Conservation (phyloP, 2,888 invertebrate genomes). For the Plemyria rubiginata region DNA sequence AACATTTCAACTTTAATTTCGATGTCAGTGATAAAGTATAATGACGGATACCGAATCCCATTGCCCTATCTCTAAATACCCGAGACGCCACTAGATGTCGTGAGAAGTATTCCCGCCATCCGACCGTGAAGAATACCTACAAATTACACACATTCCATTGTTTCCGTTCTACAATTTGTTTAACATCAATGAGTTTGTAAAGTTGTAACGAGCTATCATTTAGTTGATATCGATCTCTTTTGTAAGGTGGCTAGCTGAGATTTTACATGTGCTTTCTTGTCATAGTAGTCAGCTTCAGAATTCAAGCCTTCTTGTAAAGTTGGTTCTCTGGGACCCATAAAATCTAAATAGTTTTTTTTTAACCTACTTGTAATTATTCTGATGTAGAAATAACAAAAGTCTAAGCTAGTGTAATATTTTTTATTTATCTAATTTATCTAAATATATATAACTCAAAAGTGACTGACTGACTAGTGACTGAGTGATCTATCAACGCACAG, state of each 20-base stretch:
- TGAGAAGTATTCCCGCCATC: conserved; percentile 21
- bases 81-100: conserved; percentile 20
- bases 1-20: background rate
- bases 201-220: conserved; percentile 28
- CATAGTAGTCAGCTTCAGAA: too few species aligned
- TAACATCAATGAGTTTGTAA: conserved; percentile 25
- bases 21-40: conserved; percentile 1
- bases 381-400: too few species aligned
- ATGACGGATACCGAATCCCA: conserved; percentile 15
- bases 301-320: too few species aligned
- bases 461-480: too few species aligned
- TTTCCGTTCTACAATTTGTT: conserved; percentile 35
- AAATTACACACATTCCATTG: conserved; percentile 37
- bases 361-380: too few species aligned
- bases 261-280: background rate
- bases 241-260: background rate
- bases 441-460: too few species aligned
- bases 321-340: too few species aligned
- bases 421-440: too few species aligned
- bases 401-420: too few species aligned
- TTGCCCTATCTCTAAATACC: conserved; percentile 18
- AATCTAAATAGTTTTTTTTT: too few species aligned
- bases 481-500: too few species aligned
- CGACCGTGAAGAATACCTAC: conserved; percentile 30
- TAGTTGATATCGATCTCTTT: conserved; percentile 27